These are phyloP conservation scores for Sebastes miniatus DNA, from an alignment of 2,797 vertebrate species.

Conservation along the genomic window DNA sequence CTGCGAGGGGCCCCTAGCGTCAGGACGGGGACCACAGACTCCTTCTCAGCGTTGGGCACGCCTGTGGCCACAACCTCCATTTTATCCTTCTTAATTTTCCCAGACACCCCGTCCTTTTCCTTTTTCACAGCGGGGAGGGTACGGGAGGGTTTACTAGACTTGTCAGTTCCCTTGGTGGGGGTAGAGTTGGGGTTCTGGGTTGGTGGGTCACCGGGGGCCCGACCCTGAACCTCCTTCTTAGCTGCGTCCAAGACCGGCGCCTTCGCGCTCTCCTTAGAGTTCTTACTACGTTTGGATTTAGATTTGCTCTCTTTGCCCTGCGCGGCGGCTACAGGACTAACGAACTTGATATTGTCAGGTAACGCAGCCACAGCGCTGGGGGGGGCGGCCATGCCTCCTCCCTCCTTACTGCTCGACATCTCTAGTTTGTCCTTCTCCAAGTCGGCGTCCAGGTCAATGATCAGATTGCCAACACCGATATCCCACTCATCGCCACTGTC, in stretches of 20 bases:
- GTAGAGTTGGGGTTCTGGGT: constrained; percentile 74
- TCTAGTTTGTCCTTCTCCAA: constrained; percentile 98
- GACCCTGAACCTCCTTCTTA: constrained; percentile 92
- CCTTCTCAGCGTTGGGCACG: constrained; percentile 83
- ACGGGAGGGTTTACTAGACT: constrained; percentile 88
- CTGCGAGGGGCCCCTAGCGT: constrained; percentile 80
- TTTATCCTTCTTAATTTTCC: constrained; percentile 96
- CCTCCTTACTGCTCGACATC: constrained; percentile 96
- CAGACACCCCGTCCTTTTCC: constrained; percentile 89
- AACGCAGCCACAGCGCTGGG: constrained; percentile 91
- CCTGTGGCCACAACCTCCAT: constrained; percentile 76
- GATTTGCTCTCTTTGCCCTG: constrained; percentile 93
- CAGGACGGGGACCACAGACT: constrained; percentile 77
- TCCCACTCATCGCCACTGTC: constrained; percentile 99
- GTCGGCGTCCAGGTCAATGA: constrained; percentile 98
- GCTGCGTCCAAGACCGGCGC: constrained; percentile 84
- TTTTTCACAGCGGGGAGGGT: constrained; percentile 88
- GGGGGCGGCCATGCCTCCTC: constrained; percentile 86
- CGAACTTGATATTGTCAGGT: constrained; percentile 96
- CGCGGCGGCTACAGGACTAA: constrained; percentile 87
- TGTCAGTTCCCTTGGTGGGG: constrained; percentile 86
- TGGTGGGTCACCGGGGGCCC: constrained; percentile 81
- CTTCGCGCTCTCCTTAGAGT: constrained; percentile 91
- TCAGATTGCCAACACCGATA: constrained; percentile 98
- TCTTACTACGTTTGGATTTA: constrained; percentile 96